phyloP scores from a whole-genome alignment of 2,113 vertebrate species.

The Nycticebus coucang region DNA sequence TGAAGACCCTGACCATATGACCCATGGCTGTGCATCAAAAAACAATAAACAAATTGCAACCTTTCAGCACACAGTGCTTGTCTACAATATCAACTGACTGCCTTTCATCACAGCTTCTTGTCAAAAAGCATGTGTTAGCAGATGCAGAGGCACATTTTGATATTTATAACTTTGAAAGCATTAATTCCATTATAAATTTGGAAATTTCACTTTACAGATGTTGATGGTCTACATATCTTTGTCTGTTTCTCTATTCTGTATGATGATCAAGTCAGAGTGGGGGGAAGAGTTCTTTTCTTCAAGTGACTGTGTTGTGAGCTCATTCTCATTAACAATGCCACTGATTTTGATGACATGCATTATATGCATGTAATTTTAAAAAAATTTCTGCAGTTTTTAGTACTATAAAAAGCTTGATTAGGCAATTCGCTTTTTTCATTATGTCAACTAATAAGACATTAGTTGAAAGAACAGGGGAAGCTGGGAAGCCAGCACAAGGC shows the following conservation, averaged over 20 bases:
- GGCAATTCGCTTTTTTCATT: constrained; percentile 67
- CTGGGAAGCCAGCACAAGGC: constrained; percentile 55
- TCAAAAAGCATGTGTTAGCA: constrained; percentile 30
- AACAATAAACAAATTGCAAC: constrained; percentile 14
- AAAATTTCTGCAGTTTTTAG: constrained; percentile 56
- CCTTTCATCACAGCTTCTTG: not conserved
- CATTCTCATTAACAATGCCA: constrained; percentile 65
- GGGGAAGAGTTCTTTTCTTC: constrained; percentile 55
- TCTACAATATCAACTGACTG: not conserved
- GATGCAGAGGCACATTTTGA: not conserved
- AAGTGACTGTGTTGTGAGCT: constrained; percentile 33
- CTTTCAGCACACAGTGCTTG: not conserved
- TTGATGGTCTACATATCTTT: constrained; percentile 32
- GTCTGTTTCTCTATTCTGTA: constrained; percentile 25
- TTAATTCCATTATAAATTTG: constrained; percentile 25
- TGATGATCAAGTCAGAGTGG: not conserved
- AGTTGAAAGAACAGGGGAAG: constrained; percentile 56
- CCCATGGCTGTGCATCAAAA: not conserved
- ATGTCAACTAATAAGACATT: constrained; percentile 72
- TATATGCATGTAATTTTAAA: constrained; percentile 68
- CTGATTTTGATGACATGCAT: constrained; percentile 65
- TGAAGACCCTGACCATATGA: not conserved
- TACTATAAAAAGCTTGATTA: constrained; percentile 67
- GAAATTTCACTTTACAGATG: constrained; percentile 50
- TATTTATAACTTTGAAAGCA: constrained; percentile 38